These are phyloP conservation scores for Hirundo rustica DNA, from an alignment of 2,797 vertebrate genomes.

Conservation along the genomic window DNA sequence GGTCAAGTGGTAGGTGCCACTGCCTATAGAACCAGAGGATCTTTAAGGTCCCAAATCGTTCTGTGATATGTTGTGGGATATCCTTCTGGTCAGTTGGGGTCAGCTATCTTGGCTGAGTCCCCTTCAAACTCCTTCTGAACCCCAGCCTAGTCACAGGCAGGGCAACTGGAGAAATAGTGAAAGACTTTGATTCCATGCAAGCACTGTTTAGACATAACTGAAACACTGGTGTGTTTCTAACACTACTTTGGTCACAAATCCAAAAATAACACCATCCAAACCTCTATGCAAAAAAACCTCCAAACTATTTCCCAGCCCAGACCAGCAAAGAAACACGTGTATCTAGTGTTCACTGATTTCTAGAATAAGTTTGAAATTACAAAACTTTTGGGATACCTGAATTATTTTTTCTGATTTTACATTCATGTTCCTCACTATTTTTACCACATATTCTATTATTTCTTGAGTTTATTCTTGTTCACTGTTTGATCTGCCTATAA, in stretches of 20 bases:
- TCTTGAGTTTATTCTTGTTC: not conserved
- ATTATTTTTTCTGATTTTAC: not conserved
- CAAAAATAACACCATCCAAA: not conserved
- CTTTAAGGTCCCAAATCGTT: not conserved
- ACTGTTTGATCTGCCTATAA: not conserved
- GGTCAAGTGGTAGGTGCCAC: not conserved
- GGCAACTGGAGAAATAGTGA: not conserved
- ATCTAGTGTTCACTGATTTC: not conserved
- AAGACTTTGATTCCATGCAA: not conserved
- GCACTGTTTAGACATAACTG: not conserved
- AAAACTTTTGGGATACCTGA: not conserved
- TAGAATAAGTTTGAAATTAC: not conserved
- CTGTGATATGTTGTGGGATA: not conserved
- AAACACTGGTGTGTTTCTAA: not conserved
- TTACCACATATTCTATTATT: not conserved
- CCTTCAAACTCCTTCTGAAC: not conserved
- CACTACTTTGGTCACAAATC: not conserved
- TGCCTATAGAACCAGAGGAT: not conserved
- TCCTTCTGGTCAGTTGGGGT: not conserved
- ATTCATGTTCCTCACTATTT: not conserved
- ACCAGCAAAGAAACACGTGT: not conserved
- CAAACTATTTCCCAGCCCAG: not conserved
- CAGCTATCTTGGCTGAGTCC: not conserved
- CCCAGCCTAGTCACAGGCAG: not conserved
- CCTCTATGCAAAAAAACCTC: not conserved